These are phyloP conservation scores for Pterophyllum scalare DNA, from an alignment of 2,113 vertebrate species.

Conservation along the genomic window DNA sequence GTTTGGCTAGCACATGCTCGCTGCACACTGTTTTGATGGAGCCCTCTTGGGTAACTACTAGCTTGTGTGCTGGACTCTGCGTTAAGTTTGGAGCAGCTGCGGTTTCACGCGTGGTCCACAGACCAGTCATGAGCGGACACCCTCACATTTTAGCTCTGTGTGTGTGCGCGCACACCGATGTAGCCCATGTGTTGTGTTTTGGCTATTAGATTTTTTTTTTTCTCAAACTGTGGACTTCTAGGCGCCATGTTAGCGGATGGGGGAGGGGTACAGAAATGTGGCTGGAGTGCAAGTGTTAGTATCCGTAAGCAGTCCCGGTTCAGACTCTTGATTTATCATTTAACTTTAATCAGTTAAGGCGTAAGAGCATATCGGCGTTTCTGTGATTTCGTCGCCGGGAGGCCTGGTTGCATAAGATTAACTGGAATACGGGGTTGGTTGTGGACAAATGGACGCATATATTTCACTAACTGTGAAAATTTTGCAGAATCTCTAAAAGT, in stretches of 20 bases:
- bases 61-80: slow-evolving; percentile 48
- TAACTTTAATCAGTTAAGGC: slow-evolving; percentile 2
- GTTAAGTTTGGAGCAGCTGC: slow-evolving; percentile 47
- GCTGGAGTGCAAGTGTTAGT: slow-evolving; percentile 49
- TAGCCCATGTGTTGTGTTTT: background rate
- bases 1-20: slow-evolving; percentile 45
- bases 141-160: background rate
- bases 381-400: background rate
- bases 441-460: too few species aligned
- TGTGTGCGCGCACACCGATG: background rate
- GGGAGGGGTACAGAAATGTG: slow-evolving; percentile 77
- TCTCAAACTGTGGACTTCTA: slow-evolving; percentile 58
- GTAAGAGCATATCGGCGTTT: background rate
- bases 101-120: slow-evolving; percentile 15
- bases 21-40: slow-evolving; percentile 56
- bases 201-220: slow-evolving; percentile 15
- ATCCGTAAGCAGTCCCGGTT: slow-evolving; percentile 4
- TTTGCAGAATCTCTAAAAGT: background rate
- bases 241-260: slow-evolving; percentile 92
- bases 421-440: background rate
- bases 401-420: background rate
- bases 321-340: slow-evolving; percentile 13
- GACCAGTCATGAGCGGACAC: background rate
- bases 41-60: slow-evolving; percentile 17
- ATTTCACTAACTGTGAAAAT: too few species aligned